phyloP scores from a whole-genome alignment of 2,888 invertebrate species.

The Agapostemon virescens region DNA sequence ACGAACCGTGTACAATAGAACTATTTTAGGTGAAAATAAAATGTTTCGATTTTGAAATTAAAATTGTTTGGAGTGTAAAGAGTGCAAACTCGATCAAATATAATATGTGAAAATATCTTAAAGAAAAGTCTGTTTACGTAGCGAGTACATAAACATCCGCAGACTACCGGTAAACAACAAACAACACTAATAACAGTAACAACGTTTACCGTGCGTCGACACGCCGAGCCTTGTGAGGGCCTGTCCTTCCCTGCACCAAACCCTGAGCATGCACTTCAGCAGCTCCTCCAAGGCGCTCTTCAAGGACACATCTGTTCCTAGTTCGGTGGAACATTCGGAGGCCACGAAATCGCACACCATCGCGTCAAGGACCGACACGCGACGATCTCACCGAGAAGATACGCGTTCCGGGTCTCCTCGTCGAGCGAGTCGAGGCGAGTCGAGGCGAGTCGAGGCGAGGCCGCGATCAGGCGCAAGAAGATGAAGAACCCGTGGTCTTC shows the following conservation, averaged over 20 bases:
- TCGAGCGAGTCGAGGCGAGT: not conserved
- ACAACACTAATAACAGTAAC: not conserved
- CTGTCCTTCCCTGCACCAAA: constrained; percentile 90
- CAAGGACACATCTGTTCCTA: constrained; percentile 81
- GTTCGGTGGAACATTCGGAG: constrained; percentile 72
- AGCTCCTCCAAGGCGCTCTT: constrained; percentile 88
- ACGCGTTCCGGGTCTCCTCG: not conserved
- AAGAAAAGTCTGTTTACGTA: not conserved
- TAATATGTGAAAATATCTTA: not conserved
- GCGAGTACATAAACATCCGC: not conserved
- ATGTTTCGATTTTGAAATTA: no score
- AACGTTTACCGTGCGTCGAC: constrained; percentile 76
- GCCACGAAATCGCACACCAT: constrained; percentile 79
- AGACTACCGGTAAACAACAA: not conserved
- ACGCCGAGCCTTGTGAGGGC: constrained; percentile 85
- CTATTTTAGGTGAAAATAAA: no score
- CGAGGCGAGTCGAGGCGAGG: not conserved
- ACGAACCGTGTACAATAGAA: no score
- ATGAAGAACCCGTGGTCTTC: not conserved
- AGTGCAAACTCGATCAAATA: not conserved
- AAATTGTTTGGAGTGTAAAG: no score
- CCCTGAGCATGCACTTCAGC: constrained; percentile 89
- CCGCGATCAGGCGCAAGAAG: not conserved
- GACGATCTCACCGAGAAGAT: constrained; percentile 9
- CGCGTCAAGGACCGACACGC: constrained; percentile 38